Evolutionary conservation across 2,797 vertebrate genomes (phyloP).

Genomic region (Melopsittacus undulatus): DNA sequence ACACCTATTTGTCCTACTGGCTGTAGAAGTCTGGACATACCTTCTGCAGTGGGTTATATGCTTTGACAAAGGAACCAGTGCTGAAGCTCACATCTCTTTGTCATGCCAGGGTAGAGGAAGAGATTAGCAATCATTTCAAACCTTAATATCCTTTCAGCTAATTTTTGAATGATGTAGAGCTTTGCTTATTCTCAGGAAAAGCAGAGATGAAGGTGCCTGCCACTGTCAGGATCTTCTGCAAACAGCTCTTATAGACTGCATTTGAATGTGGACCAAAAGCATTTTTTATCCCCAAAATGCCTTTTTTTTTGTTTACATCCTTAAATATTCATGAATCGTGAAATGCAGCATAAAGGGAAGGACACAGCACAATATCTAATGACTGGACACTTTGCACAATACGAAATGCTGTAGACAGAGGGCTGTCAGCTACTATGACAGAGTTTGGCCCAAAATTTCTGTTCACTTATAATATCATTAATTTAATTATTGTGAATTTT

Average conservation of each 20-base stretch:
- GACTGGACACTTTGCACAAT: background rate
- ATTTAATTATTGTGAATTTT: background rate
- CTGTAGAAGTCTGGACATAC: background rate
- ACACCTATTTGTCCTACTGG: background rate
- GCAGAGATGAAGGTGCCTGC: background rate
- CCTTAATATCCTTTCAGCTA: background rate
- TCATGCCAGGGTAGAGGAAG: background rate
- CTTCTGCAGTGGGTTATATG: background rate
- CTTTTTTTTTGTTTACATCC: background rate
- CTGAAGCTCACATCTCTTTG: background rate
- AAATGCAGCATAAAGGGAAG: background rate
- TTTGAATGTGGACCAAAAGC: background rate
- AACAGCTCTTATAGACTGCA: background rate
- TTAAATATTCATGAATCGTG: background rate
- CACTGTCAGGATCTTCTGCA: background rate
- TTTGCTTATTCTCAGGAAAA: background rate
- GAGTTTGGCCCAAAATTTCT: background rate
- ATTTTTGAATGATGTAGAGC: background rate
- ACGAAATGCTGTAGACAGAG: background rate
- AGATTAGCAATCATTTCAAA: background rate
- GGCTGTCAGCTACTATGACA: background rate
- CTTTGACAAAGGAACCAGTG: background rate
- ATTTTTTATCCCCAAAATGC: background rate
- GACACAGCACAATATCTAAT: background rate
- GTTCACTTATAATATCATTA: background rate